Evolutionary conservation across 2,888 invertebrate species (phyloP).

Genomic region (Drosophila greeni): DNA sequence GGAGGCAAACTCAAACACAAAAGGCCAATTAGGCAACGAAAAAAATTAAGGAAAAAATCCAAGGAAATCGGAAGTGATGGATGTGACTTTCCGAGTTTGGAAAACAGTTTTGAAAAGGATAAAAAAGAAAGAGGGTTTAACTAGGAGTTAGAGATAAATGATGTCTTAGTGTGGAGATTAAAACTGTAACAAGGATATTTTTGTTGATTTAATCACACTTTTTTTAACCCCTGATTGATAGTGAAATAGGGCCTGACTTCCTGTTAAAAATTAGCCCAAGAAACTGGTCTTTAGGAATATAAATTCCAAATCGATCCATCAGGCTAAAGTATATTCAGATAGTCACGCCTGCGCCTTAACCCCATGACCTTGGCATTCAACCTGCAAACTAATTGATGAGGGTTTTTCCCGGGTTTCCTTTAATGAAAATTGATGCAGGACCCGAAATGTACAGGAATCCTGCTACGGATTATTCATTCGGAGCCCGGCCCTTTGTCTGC

Average conservation of each 20-base stretch:
- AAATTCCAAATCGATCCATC: no score
- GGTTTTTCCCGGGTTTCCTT: constrained; percentile 27
- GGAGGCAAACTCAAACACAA: constrained; percentile 9
- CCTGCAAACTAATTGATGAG: constrained; percentile 48
- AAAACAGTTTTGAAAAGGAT: neutral
- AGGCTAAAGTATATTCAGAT: no score
- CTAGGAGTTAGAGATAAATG: neutral
- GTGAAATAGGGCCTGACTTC: neutral
- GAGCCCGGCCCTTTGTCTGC: constrained; percentile 6
- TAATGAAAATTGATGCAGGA: constrained; percentile 48
- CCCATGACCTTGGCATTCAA: constrained; percentile 35
- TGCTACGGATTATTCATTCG: constrained; percentile 41
- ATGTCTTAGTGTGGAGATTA: no score
- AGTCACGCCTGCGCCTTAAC: constrained; percentile 34
- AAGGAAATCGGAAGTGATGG: constrained; percentile 12
- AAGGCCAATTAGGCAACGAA: constrained; percentile 3
- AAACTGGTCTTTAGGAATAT: no score
- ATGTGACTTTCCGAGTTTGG: neutral
- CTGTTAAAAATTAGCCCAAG: neutral
- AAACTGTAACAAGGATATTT: no score
- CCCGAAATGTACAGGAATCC: constrained; percentile 18
- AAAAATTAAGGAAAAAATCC: constrained; percentile 4
- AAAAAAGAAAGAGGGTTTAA: neutral
- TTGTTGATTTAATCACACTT: no score
- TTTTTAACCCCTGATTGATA: neutral